Conservation (phyloP, 2,113 vertebrate species). For the Siniperca chuatsi region DNA sequence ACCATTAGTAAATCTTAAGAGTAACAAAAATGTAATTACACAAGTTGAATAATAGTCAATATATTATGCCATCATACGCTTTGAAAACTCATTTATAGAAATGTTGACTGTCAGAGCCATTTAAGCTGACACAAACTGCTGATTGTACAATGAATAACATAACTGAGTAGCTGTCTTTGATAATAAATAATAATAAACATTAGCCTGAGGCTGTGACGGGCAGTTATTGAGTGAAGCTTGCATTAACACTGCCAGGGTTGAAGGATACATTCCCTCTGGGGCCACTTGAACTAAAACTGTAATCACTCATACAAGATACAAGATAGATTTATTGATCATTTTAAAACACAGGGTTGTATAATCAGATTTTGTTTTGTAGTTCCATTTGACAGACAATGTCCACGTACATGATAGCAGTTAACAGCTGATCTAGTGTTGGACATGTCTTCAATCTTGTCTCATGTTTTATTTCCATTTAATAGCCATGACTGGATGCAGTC, state of each 20-base stretch:
- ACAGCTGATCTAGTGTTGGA: not conserved
- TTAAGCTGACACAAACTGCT: not conserved
- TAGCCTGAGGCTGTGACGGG: not conserved
- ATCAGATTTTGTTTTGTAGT: no score
- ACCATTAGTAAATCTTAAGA: not conserved
- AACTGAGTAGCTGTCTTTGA: not conserved
- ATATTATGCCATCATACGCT: no score
- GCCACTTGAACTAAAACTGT: constrained; percentile 5
- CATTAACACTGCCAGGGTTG: not conserved
- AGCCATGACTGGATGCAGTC: no score
- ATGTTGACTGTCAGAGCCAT: not conserved
- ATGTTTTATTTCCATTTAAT: not conserved
- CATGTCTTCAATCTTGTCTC: not conserved
- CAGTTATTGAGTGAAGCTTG: not conserved
- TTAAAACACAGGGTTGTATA: no score
- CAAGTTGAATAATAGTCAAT: not conserved
- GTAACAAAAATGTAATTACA: not conserved
- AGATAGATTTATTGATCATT: no score
- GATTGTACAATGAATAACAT: not conserved
- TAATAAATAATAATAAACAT: not conserved
- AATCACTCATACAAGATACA: not conserved
- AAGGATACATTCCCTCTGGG: constrained; percentile 15
- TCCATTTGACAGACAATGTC: not conserved
- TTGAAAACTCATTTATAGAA: not conserved
- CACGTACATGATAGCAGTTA: not conserved